These are phyloP conservation scores for Camptogramma bilineatum DNA, from an alignment of 2,888 invertebrate species.

Conservation along the genomic window DNA sequence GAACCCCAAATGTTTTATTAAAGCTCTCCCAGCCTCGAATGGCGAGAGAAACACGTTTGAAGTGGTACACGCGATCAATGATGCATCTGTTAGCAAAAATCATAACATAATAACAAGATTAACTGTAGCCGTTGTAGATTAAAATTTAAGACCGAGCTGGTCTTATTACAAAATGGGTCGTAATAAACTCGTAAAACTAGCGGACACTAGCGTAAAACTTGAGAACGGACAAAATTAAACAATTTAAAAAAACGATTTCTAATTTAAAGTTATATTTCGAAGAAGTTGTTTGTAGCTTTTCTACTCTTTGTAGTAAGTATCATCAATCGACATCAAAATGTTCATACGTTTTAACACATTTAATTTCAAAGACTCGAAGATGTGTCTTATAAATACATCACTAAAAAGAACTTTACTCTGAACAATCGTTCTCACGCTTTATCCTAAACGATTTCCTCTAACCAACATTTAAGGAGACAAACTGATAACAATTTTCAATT, in stretches of 20 bases:
- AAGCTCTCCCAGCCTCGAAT: constrained; percentile 62
- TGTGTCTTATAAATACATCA: background rate
- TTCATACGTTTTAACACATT: background rate
- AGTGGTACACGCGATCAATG: constrained; percentile 51
- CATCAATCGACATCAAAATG: background rate
- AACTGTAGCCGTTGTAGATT: constrained; percentile 9
- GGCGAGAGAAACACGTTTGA: constrained; percentile 63
- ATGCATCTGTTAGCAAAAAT: constrained; percentile 43
- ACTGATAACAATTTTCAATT: constrained; percentile 45
- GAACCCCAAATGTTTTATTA: constrained; percentile 79
- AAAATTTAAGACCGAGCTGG: background rate
- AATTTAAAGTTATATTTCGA: background rate
- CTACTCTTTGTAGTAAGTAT: background rate
- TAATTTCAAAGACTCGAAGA: background rate
- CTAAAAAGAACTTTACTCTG: constrained; percentile 2
- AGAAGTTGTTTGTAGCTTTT: background rate
- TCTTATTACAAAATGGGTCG: background rate
- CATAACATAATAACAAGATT: constrained; percentile 40
- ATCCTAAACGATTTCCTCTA: constrained; percentile 24
- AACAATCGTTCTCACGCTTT: constrained; percentile 30
- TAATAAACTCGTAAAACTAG: constrained; percentile 6
- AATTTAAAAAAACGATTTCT: background rate
- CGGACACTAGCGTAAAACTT: constrained; percentile 1
- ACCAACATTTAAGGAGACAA: constrained; percentile 34
- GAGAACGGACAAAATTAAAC: constrained; percentile 8